phyloP scores from a whole-genome alignment of 2,113 vertebrate species.

The Xiphophorus couchianus region DNA sequence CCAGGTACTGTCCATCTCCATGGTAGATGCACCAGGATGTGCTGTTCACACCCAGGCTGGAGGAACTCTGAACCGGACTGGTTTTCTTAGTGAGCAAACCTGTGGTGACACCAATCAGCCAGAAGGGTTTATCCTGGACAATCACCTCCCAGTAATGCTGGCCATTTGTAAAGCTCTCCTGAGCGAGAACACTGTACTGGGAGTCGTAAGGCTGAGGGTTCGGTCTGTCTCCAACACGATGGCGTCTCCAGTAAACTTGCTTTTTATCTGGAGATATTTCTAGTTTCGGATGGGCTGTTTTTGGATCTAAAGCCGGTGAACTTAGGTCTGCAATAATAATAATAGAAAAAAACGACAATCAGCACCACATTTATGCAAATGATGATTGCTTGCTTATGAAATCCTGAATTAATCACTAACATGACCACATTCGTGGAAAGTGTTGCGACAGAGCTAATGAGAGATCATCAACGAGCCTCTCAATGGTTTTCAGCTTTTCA shows the following conservation, averaged over 20 bases:
- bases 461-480: constrained; percentile 74
- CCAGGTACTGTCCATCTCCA: constrained; percentile 71
- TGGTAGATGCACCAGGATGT: constrained; percentile 75
- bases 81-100: constrained; percentile 28
- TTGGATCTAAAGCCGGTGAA: constrained; percentile 66
- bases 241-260: constrained; percentile 73
- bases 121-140: constrained; percentile 80
- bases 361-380: constrained; percentile 5
- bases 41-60: constrained; percentile 43
- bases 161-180: constrained; percentile 64
- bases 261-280: constrained; percentile 72
- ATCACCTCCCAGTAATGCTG: constrained; percentile 79
- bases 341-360: neutral
- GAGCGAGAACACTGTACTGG: constrained; percentile 73
- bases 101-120: constrained; percentile 75
- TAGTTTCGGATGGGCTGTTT: constrained; percentile 73
- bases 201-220: constrained; percentile 52
- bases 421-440: constrained; percentile 76
- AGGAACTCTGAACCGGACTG: neutral
- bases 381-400: constrained; percentile 14
- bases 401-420: constrained; percentile 54
- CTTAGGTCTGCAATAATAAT: constrained; percentile 71
- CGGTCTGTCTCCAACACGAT: constrained; percentile 28
- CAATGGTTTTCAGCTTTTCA: constrained; percentile 72
- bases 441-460: constrained; percentile 69